Base-by-base conservation (phyloP, 1,140 invertebrate genomes). In the Hyposmocoma kahamanoa region DNA sequence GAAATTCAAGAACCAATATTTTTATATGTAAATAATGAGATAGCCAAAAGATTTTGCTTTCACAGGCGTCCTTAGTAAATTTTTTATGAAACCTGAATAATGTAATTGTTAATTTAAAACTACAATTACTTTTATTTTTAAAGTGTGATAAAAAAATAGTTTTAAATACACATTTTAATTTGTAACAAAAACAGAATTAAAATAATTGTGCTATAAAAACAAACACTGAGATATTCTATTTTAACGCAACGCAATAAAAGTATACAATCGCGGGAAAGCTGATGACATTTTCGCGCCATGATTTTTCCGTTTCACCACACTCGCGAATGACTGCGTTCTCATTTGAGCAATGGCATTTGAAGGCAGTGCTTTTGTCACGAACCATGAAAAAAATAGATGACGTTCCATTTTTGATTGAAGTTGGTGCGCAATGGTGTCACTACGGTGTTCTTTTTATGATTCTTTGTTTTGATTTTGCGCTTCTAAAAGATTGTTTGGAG, bases 311-410 rank as follows among this genome's bases (percentile, higher is more conserved):
- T 67, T 53, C 77, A 75, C 75, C 73, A 80, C 68, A 73, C 68
- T 69, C 72, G 63, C 69, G 72, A 76, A 71, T 80, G 74, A 79
- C 76, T 79, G 72, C 66, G 71, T 80, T 80, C 73, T 83, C 79
- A 83, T 84, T 84, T 80, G 63, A 70, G 75, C 75, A 81, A 81
- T 80, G 77, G 61, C 75, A 80, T 84, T 81, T 84, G 80, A 84
- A 71, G 75, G 67, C 58, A 63, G 56, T 43, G 62, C 68, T 70
- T 78, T 84, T 84, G 75, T 80, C 69, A 58, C 45, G 52, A 52
- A 47, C 53, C 52, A 59, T 54, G 53, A 59, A 70, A 67, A 75
- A 75, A 74, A 75, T 73, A 72, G 63, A 57, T 59, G 53, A 62
- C 67, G 65, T 63, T 70, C 69, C 70, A 72, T 72, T 77, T 75